Conservation (phyloP, 2,888 invertebrate genomes). For the Agrenia bidenticulata region DNA sequence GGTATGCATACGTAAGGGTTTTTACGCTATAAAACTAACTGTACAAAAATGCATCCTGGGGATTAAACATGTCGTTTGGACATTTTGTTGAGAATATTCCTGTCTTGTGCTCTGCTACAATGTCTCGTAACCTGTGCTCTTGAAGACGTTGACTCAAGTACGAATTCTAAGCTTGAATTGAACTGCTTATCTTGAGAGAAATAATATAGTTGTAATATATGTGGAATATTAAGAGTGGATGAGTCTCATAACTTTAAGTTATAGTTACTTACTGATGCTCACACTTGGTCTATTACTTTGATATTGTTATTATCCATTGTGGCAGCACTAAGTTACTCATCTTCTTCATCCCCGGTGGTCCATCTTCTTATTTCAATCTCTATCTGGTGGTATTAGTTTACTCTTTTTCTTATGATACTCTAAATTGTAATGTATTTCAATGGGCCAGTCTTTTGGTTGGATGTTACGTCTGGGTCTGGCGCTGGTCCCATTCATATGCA, state of each 20-base stretch:
- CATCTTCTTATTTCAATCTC: not conserved
- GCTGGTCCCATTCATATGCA: slow-evolving; percentile 51
- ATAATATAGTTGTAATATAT: no score
- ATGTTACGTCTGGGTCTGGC: slow-evolving; percentile 1
- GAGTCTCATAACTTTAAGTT: slow-evolving; percentile 14
- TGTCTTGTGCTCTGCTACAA: not conserved
- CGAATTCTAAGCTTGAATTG: no score
- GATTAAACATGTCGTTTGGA: slow-evolving; percentile 11
- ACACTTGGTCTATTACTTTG: slow-evolving; percentile 21
- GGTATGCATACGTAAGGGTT: not conserved
- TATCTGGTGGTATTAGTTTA: not conserved
- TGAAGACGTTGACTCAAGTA: no score
- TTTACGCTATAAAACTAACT: not conserved
- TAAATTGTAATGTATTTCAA: not conserved
- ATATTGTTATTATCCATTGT: slow-evolving; percentile 22
- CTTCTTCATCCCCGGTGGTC: slow-evolving; percentile 20
- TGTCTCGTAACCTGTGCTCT: no score
- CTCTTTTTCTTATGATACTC: not conserved
- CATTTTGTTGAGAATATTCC: not conserved
- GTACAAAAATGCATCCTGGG: slow-evolving; percentile 18
- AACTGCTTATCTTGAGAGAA: no score
- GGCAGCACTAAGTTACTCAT: slow-evolving; percentile 15
- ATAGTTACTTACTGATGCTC: slow-evolving; percentile 14
- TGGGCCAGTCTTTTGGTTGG: not conserved
- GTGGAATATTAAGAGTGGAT: not conserved